phyloP scores from a whole-genome alignment of 2,113 vertebrate genomes.

The Thermophis baileyi region DNA sequence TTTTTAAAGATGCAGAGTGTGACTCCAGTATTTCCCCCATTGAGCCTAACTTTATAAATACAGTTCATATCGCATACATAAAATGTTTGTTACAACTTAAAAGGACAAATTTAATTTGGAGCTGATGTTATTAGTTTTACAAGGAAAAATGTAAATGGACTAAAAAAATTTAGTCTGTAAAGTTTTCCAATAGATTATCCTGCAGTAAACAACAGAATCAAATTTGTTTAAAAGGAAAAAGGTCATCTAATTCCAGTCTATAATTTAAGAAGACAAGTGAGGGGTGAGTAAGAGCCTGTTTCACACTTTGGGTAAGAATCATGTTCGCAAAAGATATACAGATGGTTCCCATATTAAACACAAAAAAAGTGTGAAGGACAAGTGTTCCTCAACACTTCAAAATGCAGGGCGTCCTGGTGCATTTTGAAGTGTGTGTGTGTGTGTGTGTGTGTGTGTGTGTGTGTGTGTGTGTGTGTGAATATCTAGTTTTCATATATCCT shows the following conservation, averaged over 20 bases:
- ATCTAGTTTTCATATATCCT: neutral
- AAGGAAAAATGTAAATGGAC: neutral
- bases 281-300: constrained; percentile 19
- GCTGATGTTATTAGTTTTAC: neutral
- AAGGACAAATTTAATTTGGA: neutral
- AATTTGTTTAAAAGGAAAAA: neutral
- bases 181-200: neutral
- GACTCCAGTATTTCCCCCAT: neutral
- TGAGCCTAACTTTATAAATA: neutral
- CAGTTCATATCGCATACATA: neutral
- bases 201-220: neutral
- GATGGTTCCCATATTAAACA: constrained; percentile 13
- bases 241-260: neutral
- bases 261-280: constrained; percentile 27
- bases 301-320: constrained; percentile 12
- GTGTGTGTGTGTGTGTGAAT: neutral
- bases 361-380: constrained; percentile 13
- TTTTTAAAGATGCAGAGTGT: neutral
- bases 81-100: neutral
- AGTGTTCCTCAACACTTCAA: constrained; percentile 2
- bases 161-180: neutral
- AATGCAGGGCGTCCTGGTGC: neutral
- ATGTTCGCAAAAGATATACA: neutral
- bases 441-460: neutral
- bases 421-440: neutral